Conservation (phyloP, 2,113 vertebrate species). For the Indicator maculatus region DNA sequence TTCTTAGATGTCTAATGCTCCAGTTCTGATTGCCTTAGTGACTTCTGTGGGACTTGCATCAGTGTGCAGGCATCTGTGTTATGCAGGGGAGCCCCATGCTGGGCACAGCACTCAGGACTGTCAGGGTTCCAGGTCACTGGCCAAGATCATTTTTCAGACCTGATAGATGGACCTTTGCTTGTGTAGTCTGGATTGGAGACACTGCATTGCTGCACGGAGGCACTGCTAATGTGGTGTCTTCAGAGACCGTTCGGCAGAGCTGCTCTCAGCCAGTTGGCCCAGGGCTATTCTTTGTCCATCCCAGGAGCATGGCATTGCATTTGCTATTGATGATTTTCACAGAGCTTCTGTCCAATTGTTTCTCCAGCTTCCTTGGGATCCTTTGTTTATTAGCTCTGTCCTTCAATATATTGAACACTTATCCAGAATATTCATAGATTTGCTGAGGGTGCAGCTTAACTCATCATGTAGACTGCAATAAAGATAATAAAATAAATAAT, state of each 20-base stretch:
- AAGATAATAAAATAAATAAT: background rate
- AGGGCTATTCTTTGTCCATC: background rate
- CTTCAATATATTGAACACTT: background rate
- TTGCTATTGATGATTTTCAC: background rate
- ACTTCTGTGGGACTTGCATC: fast-evolving
- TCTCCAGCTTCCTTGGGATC: background rate
- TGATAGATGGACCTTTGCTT: background rate
- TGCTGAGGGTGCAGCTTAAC: background rate
- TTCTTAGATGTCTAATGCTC: background rate
- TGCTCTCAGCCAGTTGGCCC: fast-evolving
- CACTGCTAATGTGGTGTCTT: fast-evolving
- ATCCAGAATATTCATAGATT: background rate
- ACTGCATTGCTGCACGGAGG: fast-evolving
- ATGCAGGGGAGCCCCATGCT: fast-evolving
- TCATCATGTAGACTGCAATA: background rate
- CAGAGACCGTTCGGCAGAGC: background rate
- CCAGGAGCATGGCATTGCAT: fast-evolving
- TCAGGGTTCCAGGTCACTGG: background rate
- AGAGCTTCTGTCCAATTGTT: background rate
- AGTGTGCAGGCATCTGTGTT: too few species aligned
- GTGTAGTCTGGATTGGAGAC: fast-evolving
- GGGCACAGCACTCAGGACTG: background rate
- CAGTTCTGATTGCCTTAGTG: background rate
- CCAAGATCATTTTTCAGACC: background rate
- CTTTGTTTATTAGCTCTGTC: background rate